Evolutionary conservation across 1,140 invertebrate species (phyloP).

Genomic region (Ceratina australensis): DNA sequence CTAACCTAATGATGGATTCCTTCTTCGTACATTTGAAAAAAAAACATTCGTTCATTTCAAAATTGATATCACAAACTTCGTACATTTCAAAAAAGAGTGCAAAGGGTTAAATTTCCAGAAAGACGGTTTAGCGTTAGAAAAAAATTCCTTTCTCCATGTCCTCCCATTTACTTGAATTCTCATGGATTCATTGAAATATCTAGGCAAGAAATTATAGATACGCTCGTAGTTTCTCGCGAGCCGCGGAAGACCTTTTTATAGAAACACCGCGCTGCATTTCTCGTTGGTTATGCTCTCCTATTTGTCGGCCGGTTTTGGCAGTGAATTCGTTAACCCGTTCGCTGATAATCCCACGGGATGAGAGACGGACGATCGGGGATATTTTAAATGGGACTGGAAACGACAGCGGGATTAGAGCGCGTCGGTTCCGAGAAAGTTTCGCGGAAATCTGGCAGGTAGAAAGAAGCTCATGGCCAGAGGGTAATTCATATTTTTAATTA

Average conservation of each 20-base stretch:
- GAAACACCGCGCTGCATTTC: not conserved
- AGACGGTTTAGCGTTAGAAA: too few relatives aligned
- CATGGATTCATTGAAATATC: slow-evolving; percentile 18
- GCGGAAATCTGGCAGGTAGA: not conserved
- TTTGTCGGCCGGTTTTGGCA: slow-evolving; percentile 41
- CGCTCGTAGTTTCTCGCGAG: slow-evolving; percentile 34
- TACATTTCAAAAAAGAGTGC: too few relatives aligned
- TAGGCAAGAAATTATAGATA: slow-evolving; percentile 38
- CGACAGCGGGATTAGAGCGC: slow-evolving; percentile 13
- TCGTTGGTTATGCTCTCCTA: slow-evolving; percentile 31
- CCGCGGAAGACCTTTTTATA: slow-evolving; percentile 14
- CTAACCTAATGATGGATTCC: too few relatives aligned
- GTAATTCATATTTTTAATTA: not conserved
- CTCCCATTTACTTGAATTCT: not conserved
- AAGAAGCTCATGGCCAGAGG: not conserved
- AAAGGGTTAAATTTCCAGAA: too few relatives aligned
- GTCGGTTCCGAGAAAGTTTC: slow-evolving; percentile 2
- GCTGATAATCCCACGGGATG: slow-evolving; percentile 13
- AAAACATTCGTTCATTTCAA: too few relatives aligned
- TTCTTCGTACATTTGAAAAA: too few relatives aligned
- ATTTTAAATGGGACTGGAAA: slow-evolving; percentile 31
- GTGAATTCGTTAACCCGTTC: slow-evolving; percentile 39
- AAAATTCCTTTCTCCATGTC: too few relatives aligned
- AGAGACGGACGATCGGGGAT: slow-evolving; percentile 24
- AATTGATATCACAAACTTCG: too few relatives aligned